Evolutionary conservation across 1,140 invertebrate species (phyloP).

Genomic region (Acromyrmex heyeri): DNA sequence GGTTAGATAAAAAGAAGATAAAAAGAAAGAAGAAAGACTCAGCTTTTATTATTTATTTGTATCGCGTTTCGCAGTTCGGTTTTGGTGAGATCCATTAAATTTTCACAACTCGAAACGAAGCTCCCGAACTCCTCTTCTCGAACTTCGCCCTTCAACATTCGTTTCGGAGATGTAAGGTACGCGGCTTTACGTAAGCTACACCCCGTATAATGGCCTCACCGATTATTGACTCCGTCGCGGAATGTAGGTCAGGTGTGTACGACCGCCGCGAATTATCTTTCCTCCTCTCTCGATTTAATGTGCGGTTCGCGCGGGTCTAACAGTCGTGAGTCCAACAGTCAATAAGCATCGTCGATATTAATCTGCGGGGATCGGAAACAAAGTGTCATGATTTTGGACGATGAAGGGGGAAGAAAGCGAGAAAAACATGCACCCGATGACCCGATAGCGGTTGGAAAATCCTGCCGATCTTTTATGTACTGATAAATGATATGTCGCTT

Average conservation of each 20-base stretch:
- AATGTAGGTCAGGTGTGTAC: constrained; percentile 61
- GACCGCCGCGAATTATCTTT: constrained; percentile 58
- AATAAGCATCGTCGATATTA: neutral
- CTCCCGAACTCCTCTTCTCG: neutral
- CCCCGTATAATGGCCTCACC: constrained; percentile 55
- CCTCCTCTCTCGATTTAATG: constrained; percentile 43
- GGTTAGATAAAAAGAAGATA: neutral
- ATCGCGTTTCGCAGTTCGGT: neutral
- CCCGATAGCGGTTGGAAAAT: constrained; percentile 2
- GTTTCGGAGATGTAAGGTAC: neutral
- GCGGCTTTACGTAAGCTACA: constrained; percentile 30
- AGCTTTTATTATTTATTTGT: constrained; percentile 20
- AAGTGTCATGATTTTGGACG: neutral
- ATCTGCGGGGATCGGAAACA: neutral
- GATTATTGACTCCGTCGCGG: constrained; percentile 56
- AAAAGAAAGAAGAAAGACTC: neutral
- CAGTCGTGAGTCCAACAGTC: neutral
- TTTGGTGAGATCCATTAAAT: neutral
- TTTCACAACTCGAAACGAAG: neutral
- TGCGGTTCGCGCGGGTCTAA: neutral
- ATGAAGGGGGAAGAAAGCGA: constrained; percentile 2
- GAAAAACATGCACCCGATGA: neutral
- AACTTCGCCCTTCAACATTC: neutral
- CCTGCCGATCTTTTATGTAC: neutral
- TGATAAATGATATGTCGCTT: neutral